Evolutionary conservation across 2,888 invertebrate genomes (phyloP).

Genomic region (Polymixis lichenea): DNA sequence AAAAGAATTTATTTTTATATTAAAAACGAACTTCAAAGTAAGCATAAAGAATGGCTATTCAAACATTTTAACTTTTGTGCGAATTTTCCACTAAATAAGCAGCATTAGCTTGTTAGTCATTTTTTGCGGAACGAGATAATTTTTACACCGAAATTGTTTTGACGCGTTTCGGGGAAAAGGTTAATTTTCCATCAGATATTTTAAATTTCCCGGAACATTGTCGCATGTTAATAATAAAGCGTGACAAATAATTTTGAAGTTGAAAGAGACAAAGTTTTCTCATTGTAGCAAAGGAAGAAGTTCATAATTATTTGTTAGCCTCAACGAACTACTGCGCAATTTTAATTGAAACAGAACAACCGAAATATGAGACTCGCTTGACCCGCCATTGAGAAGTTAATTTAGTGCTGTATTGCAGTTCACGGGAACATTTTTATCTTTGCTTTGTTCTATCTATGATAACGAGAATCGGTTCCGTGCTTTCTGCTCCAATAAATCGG

Average conservation of each 20-base stretch:
- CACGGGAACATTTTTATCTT: conserved; percentile 48
- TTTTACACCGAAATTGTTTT: conserved; percentile 60
- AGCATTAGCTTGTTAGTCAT: conserved; percentile 43
- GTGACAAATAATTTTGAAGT: conserved; percentile 74
- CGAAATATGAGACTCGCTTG: conserved; percentile 79
- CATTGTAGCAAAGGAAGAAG: conserved; percentile 81
- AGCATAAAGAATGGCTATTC: conserved; percentile 50
- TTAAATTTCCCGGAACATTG: conserved; percentile 49
- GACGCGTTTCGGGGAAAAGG: conserved; percentile 49
- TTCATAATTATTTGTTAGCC: conserved; percentile 85
- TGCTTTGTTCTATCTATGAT: conserved; percentile 35
- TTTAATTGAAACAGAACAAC: conserved; percentile 86
- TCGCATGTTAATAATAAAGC: conserved; percentile 64
- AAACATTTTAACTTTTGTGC: conserved; percentile 57
- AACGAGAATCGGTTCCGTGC: conserved; percentile 23
- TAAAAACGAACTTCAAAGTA: conserved; percentile 57
- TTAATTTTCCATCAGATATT: conserved; percentile 56
- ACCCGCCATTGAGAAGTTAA: conserved; percentile 77
- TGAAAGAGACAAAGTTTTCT: conserved; percentile 81
- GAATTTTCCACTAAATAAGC: conserved; percentile 57
- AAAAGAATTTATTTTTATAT: conserved; percentile 44
- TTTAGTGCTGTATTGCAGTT: conserved; percentile 67
- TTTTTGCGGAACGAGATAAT: conserved; percentile 54
- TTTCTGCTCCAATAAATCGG: conserved; percentile 54
- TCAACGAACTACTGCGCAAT: conserved; percentile 76